phyloP scores from a whole-genome alignment of 2,797 vertebrate genomes.

The Scyliorhinus canicula region DNA sequence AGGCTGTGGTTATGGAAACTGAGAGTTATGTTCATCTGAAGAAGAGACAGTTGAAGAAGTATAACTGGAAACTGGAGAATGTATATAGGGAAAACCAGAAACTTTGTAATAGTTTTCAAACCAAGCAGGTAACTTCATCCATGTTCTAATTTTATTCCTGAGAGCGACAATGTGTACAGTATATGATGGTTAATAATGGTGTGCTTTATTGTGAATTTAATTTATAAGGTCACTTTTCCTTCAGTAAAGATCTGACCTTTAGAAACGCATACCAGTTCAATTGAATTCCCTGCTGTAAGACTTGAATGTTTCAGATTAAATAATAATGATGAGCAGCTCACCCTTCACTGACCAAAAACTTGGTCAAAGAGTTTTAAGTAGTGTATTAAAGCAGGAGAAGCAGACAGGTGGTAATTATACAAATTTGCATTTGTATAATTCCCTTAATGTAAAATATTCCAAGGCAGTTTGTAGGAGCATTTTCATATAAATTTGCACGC shows the following conservation, averaged over 20 bases:
- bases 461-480: no score
- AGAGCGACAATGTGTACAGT: neutral
- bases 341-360: neutral
- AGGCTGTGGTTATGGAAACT: conserved; percentile 64
- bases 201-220: neutral
- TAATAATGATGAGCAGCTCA: neutral
- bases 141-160: conserved; percentile 13
- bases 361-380: conserved; percentile 1
- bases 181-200: neutral
- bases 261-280: neutral
- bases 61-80: conserved; percentile 61
- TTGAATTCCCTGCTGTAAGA: neutral
- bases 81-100: conserved; percentile 71
- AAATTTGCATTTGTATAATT: no score
- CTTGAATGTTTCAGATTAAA: neutral
- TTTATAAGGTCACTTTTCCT: neutral
- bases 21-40: conserved; percentile 85
- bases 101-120: conserved; percentile 73
- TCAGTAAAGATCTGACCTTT: neutral
- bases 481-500: no score
- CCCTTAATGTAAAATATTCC: no score
- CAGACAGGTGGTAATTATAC: no score
- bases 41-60: conserved; percentile 72
- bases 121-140: conserved; percentile 63
- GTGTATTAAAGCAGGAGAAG: neutral